Base-by-base conservation (phyloP, 2,113 vertebrate genomes). In the Urocynchramus pylzowi region DNA sequence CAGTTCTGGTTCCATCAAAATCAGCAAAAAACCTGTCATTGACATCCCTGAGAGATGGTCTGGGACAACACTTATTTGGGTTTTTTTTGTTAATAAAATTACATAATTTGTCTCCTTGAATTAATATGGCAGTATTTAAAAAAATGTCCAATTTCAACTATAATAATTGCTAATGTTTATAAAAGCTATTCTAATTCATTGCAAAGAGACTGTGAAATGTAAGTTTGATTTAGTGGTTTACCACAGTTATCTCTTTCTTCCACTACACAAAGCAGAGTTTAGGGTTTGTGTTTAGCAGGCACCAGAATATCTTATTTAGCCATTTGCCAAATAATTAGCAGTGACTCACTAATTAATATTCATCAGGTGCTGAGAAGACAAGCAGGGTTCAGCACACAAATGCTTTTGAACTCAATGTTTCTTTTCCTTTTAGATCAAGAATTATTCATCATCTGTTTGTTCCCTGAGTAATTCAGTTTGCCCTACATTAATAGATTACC, bases 181-280 rank as follows among this genome's bases (percentile, higher is more conserved):
- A 30, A 54, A 21, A 33, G 45, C 21, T 69, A 27, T 81, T 63
- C 20, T 79, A 73, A 65, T 86, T 83, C 92, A 82, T 95, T 96
- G 73, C 54, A 87, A 91, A 90, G 37, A 78, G 87, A 65, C 42
- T 70, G 70, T 59, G 75, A 94, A 93, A 95, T 69, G 30, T 53
- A 85, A 84, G 28, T 81, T 71, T 91, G 81, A 76, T 75, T 76
- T 92, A 76, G 63, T 93, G 63, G 91, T 92, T 96, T 90, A 92
- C 81, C 49, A 89, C 57, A 94, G 20, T 92, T 94, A 23, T 30
- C 31, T 53, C 64, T 91, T 92, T 97, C 95, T 97, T 98, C 97
- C 95, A 97, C 96, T 97, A 65, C 63, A 79, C 97, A 98, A 95
- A 93, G 37, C 77, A 76, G 92, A 93, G 13, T 75, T 89, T 86